Evolutionary conservation across 2,113 vertebrate species (phyloP), one percentile per base, ranked within the genome.

Genomic region (Sylvia atricapilla): DNA sequence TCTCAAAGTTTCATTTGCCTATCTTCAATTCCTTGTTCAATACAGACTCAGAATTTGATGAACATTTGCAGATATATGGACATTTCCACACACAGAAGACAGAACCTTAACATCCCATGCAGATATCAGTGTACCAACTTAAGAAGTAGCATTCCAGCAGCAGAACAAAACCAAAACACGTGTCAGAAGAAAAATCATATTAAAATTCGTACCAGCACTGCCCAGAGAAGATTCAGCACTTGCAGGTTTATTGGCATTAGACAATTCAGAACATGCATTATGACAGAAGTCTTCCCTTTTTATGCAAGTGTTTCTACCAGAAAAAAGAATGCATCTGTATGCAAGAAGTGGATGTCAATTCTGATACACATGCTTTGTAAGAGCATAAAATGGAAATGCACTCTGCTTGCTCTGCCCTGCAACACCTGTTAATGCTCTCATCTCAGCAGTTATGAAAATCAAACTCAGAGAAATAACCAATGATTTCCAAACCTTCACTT

Each of bases 21-120:
- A 91, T 95, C 90, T 95, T 96, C 46, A 81, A 93, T 91, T 90
- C 75, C 72, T 89, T 90, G 73, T 92, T 97, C 91, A 96, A 91
- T 78, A 69, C 24, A 77, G 49, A 31, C 35, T 31, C 25, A 43
- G 59, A 89, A 87, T 50, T 55, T 14, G 56, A 91, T 7, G 15
- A 69, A 63, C 13, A 16, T 21, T 49, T 84, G 43, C 64, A 95
- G 30, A 43, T 25, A n/a, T 0, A 37, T 1, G 2, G 21, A 35
- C 4, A 37, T 33, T 55, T 66, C 56, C 55, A 59, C 2, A 15
- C 4, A n/a, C 25, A 78, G 43, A 27, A 67, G 15, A 72, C 39
- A 87, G 58, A 84, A 76, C 7, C 10, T 28, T 41, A 56, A 66
- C 9, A 91, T 30, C 39, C 74, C n/a, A 13, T 3, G 2, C 31